phyloP scores from a whole-genome alignment of 2,888 invertebrate genomes.

The Hecatera dysodea region DNA sequence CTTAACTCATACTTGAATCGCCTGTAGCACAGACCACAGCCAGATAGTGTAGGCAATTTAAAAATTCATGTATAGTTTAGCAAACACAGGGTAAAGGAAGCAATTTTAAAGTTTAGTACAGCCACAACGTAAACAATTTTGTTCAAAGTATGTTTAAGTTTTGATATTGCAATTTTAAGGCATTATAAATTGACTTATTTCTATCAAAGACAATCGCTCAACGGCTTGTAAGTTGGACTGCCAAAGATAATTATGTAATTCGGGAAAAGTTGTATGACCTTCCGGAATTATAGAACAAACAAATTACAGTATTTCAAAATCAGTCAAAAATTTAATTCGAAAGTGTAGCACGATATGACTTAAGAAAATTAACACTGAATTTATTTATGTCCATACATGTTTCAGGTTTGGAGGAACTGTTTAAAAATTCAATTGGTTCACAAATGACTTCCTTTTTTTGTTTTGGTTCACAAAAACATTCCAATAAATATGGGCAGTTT shows the following conservation, averaged over 20 bases:
- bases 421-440: conserved; percentile 27
- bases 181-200: not conserved
- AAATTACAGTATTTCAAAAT: no score
- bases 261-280: not conserved
- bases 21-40: not conserved
- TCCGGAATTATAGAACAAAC: no score
- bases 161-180: not conserved
- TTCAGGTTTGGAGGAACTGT: conserved; percentile 20
- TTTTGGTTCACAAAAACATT: not conserved
- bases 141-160: conserved; percentile 5
- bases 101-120: conserved; percentile 25
- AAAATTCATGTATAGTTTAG: conserved; percentile 11
- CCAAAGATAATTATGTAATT: not conserved
- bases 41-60: conserved; percentile 9
- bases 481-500: not conserved
- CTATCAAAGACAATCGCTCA: not conserved
- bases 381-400: not conserved
- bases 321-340: no score
- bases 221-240: no score
- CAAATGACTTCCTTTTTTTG: conserved; percentile 24
- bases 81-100: conserved; percentile 1
- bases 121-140: not conserved
- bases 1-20: not conserved
- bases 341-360: no score
- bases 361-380: no score